Conservation (phyloP, 2,797 vertebrate genomes). For the Graptemys geographica region DNA sequence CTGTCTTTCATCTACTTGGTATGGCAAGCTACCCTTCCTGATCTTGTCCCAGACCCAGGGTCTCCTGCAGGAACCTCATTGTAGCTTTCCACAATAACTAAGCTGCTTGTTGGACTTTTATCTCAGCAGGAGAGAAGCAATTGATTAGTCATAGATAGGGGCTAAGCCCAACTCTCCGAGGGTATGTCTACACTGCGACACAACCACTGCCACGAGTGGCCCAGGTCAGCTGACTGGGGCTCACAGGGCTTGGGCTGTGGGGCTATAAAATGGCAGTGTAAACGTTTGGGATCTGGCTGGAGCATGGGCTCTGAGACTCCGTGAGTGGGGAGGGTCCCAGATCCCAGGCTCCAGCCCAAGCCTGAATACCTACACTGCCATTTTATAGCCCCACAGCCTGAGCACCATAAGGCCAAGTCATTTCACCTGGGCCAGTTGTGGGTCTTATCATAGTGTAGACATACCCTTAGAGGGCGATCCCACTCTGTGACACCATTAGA, state of each 20-base stretch:
- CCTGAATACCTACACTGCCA: too few relatives aligned
- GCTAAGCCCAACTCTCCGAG: neutral
- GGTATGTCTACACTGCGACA: neutral
- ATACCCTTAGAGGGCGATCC: neutral
- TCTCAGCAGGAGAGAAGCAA: neutral
- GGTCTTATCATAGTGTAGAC: neutral
- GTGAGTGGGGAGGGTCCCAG: neutral
- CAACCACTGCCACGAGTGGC: neutral
- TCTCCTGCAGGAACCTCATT: neutral
- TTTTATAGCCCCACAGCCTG: neutral
- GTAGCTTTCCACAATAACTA: neutral
- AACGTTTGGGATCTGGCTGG: neutral
- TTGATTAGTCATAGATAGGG: neutral
- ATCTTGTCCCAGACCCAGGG: neutral
- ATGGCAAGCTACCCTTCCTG: neutral
- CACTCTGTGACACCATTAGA: neutral
- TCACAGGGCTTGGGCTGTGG: neutral
- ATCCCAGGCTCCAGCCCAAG: neutral
- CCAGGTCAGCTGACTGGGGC: neutral
- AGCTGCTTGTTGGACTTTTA: neutral
- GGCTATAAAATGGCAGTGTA: neutral
- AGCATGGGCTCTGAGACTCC: neutral
- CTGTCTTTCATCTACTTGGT: neutral
- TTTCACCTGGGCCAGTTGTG: neutral
- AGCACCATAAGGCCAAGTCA: neutral